These are phyloP conservation scores for Gymnodraco acuticeps DNA, from an alignment of 2,797 vertebrate species.

Conservation along the genomic window DNA sequence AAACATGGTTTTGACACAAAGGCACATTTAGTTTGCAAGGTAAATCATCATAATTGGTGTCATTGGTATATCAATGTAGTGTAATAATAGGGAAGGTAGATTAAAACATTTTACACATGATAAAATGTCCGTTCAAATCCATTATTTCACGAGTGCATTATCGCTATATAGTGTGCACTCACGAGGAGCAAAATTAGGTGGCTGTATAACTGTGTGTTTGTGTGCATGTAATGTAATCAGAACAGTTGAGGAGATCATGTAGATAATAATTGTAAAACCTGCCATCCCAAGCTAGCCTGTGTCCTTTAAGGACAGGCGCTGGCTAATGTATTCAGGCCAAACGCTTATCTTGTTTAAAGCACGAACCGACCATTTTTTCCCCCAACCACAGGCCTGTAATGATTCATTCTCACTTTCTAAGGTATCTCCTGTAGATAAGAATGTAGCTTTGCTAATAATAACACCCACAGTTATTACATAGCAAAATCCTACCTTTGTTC, in stretches of 20 bases:
- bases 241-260: conserved; percentile 17
- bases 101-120: conserved; percentile 21
- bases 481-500: conserved; percentile 13
- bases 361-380: background rate
- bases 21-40: background rate
- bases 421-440: conserved; percentile 31
- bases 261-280: conserved; percentile 30
- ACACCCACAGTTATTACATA: conserved; percentile 11
- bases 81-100: background rate
- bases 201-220: background rate
- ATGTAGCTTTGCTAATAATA: conserved; percentile 21
- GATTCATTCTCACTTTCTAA: conserved; percentile 34
- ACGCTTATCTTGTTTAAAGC: conserved; percentile 8
- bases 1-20: background rate
- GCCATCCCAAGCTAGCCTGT: conserved; percentile 17
- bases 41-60: background rate
- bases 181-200: conserved; percentile 1
- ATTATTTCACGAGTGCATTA: conserved; percentile 32
- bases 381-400: conserved; percentile 3
- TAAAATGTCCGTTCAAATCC: conserved; percentile 14
- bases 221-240: conserved; percentile 16
- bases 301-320: conserved; percentile 9
- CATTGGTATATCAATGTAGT: background rate
- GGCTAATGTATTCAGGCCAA: conserved; percentile 23
- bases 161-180: conserved; percentile 1